Percentiles rank a stretch among this genome's conserved stretches.
These are phyloP conservation scores for Trichogramma dendrolimi DNA, from an alignment of 2,888 invertebrate genomes.

Conservation along the genomic window DNA sequence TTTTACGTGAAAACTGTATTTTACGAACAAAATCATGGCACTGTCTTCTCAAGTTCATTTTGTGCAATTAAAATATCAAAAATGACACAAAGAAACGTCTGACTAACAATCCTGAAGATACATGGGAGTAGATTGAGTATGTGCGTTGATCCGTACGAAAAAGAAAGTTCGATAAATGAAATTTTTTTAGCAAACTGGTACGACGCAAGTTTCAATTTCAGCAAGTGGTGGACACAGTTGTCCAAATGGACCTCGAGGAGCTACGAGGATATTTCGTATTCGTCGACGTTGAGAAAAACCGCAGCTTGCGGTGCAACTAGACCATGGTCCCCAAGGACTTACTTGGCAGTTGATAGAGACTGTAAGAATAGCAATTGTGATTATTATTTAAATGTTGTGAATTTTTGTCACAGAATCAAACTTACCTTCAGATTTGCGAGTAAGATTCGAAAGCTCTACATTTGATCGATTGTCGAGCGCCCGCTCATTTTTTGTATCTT, in stretches of 20 bases:
- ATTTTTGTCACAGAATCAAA: not conserved
- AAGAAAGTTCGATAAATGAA: no score
- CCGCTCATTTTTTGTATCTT: slow-evolving; percentile 10
- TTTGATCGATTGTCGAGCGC: not conserved
- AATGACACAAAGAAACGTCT: slow-evolving; percentile 26
- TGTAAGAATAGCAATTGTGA: not conserved
- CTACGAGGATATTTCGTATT: slow-evolving; percentile 60
- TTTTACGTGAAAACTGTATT: no score
- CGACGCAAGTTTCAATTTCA: slow-evolving; percentile 41
- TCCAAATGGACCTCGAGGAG: slow-evolving; percentile 40
- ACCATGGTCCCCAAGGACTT: slow-evolving; percentile 72
- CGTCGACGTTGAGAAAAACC: slow-evolving; percentile 73
- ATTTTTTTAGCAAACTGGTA: slow-evolving; percentile 25
- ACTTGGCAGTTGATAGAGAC: slow-evolving; percentile 42
- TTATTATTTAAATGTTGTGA: not conserved
- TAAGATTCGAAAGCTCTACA: not conserved
- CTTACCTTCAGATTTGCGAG: not conserved
- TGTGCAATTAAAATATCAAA: slow-evolving; percentile 21
- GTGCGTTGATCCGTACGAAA: no score
- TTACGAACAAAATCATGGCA: no score
- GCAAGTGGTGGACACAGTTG: slow-evolving; percentile 47
- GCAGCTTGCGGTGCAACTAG: slow-evolving; percentile 83
- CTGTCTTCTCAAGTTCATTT: no score
- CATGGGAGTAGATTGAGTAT: no score
- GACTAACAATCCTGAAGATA: not conserved